phyloP scores from a whole-genome alignment of 2,888 invertebrate species.

The Atherix ibis region DNA sequence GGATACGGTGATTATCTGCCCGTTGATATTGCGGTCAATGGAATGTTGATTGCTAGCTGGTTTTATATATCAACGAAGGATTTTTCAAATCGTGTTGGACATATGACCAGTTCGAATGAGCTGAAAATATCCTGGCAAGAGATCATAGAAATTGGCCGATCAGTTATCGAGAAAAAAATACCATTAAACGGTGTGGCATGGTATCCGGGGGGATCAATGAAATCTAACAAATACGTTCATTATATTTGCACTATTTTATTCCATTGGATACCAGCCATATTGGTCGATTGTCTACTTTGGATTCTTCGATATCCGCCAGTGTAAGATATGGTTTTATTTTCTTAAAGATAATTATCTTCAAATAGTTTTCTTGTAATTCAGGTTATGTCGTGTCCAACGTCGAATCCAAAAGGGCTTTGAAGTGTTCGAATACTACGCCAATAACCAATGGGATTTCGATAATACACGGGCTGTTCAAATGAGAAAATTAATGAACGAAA shows the following conservation, averaged over 20 bases:
- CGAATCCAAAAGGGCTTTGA: conserved; percentile 75
- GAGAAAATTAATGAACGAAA: conserved; percentile 43
- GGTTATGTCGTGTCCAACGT: conserved; percentile 66
- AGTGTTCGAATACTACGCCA: conserved; percentile 82
- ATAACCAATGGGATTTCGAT: conserved; percentile 80
- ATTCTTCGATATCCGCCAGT: conserved; percentile 75
- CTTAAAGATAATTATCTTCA: not conserved
- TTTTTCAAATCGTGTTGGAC: conserved; percentile 37
- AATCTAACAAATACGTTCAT: conserved; percentile 58
- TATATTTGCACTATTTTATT: conserved; percentile 70
- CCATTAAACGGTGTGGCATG: conserved; percentile 78
- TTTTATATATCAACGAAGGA: conserved; percentile 26
- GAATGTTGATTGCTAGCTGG: conserved; percentile 49
- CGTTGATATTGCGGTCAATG: conserved; percentile 68
- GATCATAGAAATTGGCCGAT: conserved; percentile 55
- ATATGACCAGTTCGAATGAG: conserved; percentile 66
- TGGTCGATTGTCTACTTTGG: conserved; percentile 63
- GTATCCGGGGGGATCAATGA: conserved; percentile 82
- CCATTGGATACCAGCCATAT: conserved; percentile 79
- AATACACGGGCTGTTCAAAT: conserved; percentile 46
- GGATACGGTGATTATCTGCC: conserved; percentile 68
- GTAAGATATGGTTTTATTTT: conserved; percentile 38
- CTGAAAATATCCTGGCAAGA: conserved; percentile 53
- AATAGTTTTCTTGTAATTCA: conserved; percentile 28
- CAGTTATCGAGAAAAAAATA: conserved; percentile 57